A percentile compares a stretch with the other conserved stretches of the same genome.
These are phyloP conservation scores for Xiphias gladius DNA, from an alignment of 2,113 vertebrate genomes.

Conservation along the genomic window DNA sequence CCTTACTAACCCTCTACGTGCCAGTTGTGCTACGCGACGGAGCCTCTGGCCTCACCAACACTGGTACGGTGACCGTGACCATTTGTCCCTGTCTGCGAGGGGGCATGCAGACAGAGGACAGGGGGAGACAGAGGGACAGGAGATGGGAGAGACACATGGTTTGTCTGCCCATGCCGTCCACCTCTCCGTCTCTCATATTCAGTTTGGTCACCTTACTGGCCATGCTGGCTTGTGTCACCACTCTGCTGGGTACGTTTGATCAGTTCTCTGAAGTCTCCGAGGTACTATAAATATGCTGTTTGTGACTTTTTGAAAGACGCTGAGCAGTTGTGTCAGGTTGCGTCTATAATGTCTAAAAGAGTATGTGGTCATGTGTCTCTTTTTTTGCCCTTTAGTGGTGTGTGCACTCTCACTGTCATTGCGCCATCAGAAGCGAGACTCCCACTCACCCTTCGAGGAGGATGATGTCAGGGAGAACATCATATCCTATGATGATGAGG, in stretches of 20 bases:
- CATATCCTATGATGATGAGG: slow-evolving; percentile 90
- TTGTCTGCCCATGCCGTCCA: slow-evolving; percentile 78
- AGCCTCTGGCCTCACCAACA: slow-evolving; percentile 87
- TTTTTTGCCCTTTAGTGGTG: slow-evolving; percentile 77
- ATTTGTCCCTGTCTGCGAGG: slow-evolving; percentile 89
- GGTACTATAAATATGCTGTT: slow-evolving; percentile 11
- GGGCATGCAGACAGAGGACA: slow-evolving; percentile 82
- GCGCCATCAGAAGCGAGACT: slow-evolving; percentile 82
- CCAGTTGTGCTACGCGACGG: slow-evolving; percentile 89
- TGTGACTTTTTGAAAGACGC: slow-evolving; percentile 33
- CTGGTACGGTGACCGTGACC: slow-evolving; percentile 89
- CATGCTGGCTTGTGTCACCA: slow-evolving; percentile 88
- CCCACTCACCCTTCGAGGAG: slow-evolving; percentile 81
- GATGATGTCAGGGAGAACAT: slow-evolving; percentile 88
- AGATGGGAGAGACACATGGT: slow-evolving; percentile 80
- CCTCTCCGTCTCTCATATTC: slow-evolving; percentile 85
- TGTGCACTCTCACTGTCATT: slow-evolving; percentile 83
- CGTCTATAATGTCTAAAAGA: slow-evolving; percentile 9
- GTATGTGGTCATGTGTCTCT: slow-evolving; percentile 44
- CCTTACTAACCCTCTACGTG: slow-evolving; percentile 82
- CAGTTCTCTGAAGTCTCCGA: neutral
- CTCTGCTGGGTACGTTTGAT: slow-evolving; percentile 86
- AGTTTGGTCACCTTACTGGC: slow-evolving; percentile 89
- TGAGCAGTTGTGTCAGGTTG: slow-evolving; percentile 57
- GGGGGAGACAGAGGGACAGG: slow-evolving; percentile 68